A percentile compares a stretch with the other conserved stretches of the same genome.
Conservation (phyloP, 2,888 invertebrate species). For the Platynereis dumerilii region DNA sequence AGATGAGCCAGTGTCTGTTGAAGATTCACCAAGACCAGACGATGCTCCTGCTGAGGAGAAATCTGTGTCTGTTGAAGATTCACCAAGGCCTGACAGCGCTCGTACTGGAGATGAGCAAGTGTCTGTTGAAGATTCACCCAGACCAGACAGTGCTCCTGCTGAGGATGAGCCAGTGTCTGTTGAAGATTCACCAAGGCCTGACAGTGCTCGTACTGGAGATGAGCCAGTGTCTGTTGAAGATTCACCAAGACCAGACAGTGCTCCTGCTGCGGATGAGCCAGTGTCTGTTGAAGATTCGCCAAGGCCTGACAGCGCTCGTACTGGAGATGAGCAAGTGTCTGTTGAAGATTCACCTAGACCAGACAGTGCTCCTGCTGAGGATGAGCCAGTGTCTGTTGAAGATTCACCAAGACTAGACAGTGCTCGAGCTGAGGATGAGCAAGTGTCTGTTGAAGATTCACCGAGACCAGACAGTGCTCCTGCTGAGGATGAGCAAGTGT, state of each 20-base stretch:
- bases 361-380: neutral
- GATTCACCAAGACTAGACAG: neutral
- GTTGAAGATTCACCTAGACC: neutral
- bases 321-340: too few species aligned
- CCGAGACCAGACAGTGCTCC: too few species aligned
- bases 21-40: neutral
- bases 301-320: neutral
- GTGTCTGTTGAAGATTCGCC: neutral
- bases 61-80: too few species aligned
- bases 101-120: too few species aligned
- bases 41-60: neutral
- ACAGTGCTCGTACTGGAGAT: too few species aligned
- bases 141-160: neutral
- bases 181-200: too few species aligned
- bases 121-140: neutral
- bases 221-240: too few species aligned
- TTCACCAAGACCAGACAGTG: too few species aligned
- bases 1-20: neutral
- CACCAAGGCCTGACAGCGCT: too few species aligned
- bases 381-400: neutral
- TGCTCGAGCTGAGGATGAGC: neutral
- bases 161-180: too few species aligned
- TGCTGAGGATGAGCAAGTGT: too few species aligned
- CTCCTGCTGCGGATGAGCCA: too few species aligned
- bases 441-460: neutral